Evolutionary conservation across 2,888 invertebrate genomes (phyloP).

Genomic region (Masnerella sp.): DNA sequence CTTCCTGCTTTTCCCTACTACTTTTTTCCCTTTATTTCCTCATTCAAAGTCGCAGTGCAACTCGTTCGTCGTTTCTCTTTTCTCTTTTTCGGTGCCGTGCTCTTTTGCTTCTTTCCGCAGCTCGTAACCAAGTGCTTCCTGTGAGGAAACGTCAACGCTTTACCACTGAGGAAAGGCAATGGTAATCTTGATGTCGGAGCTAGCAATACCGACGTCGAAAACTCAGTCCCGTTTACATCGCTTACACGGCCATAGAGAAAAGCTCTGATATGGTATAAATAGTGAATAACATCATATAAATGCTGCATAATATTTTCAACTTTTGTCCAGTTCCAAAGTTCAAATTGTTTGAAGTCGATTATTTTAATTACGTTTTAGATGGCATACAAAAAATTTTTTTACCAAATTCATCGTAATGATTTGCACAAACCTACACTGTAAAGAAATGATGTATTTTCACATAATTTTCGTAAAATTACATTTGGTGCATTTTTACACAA

Average conservation of each 20-base stretch:
- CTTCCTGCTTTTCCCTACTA: conserved; percentile 40
- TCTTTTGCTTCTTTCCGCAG: conserved; percentile 63
- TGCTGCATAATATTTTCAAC: conserved; percentile 20
- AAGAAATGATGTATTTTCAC: no score
- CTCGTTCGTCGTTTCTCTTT: conserved; percentile 50
- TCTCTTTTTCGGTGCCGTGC: conserved; percentile 56
- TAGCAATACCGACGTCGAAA: conserved; percentile 48
- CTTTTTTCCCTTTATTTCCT: conserved; percentile 54
- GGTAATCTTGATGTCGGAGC: conserved; percentile 57
- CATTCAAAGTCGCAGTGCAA: conserved; percentile 42
- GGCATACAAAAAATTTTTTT: no score
- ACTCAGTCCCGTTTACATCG: conserved; percentile 52
- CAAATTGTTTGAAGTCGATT: no score
- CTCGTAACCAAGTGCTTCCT: conserved; percentile 69
- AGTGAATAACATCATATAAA: conserved; percentile 34
- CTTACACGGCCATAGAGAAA: conserved; percentile 41
- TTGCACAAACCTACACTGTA: no score
- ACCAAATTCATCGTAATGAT: no score
- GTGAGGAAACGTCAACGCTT: conserved; percentile 64
- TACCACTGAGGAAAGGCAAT: conserved; percentile 57
- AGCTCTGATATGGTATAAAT: conserved; percentile 38
- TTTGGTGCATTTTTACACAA: no score
- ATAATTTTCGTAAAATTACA: no score
- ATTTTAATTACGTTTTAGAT: no score
- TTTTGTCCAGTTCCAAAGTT: no score